phyloP scores from a whole-genome alignment of 2,888 invertebrate species.

The Pachliopta kotzebuea region DNA sequence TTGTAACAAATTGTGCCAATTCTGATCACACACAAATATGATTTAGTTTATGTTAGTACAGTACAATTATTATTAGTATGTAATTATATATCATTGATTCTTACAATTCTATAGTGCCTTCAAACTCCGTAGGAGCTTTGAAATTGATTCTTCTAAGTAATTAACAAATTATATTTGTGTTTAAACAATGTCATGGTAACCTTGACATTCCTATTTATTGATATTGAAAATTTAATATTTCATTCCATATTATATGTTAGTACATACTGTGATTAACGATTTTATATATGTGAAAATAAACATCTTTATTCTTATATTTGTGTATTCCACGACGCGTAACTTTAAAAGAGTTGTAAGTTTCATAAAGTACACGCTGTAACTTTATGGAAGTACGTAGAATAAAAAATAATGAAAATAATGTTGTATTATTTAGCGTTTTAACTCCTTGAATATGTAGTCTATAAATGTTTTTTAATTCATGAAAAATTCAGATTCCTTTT shows the following conservation, averaged over 20 bases:
- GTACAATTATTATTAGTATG: conserved; percentile 53
- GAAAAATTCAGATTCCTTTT: no score
- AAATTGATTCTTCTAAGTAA: conserved; percentile 44
- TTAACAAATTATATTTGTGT: conserved; percentile 37
- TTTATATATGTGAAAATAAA: conserved; percentile 38
- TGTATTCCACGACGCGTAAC: conserved; percentile 57
- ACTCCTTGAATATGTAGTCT: conserved; percentile 26
- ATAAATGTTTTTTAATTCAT: no score
- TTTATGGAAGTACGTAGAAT: conserved; percentile 72
- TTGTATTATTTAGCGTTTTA: background rate
- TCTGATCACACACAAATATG: conserved; percentile 36
- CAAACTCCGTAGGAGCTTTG: conserved; percentile 46
- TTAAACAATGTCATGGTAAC: conserved; percentile 44
- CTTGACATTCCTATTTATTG: conserved; percentile 50
- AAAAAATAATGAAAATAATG: conserved; percentile 45
- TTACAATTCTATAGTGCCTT: conserved; percentile 52
- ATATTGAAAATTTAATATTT: conserved; percentile 41
- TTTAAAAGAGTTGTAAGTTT: conserved; percentile 61
- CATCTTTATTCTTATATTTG: conserved; percentile 58
- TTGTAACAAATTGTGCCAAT: conserved; percentile 45
- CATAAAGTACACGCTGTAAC: conserved; percentile 49
- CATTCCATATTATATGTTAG: conserved; percentile 67
- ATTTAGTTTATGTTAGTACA: conserved; percentile 37
- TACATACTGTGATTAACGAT: conserved; percentile 72
- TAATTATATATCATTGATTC: conserved; percentile 40